These are phyloP conservation scores for Tiphia femorata DNA, from an alignment of 2,888 invertebrate species.

Conservation along the genomic window DNA sequence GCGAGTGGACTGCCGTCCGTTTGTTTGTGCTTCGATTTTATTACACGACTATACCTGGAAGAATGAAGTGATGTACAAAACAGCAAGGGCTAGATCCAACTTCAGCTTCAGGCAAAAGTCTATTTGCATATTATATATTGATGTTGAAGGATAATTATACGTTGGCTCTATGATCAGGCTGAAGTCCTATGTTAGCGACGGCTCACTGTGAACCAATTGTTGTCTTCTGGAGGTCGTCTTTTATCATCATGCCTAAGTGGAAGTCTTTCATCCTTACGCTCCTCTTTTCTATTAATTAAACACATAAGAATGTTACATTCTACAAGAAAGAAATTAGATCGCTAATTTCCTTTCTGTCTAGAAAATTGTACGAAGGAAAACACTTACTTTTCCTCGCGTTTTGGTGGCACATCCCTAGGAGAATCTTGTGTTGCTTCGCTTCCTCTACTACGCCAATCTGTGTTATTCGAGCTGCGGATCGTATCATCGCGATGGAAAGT, in stretches of 20 bases:
- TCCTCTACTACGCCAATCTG: slow-evolving; percentile 47
- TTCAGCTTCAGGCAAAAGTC: slow-evolving; percentile 29
- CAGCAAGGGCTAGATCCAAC: slow-evolving; percentile 24
- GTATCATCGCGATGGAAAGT: slow-evolving; percentile 63
- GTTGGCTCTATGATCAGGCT: slow-evolving; percentile 16
- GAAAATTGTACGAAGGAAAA: no score
- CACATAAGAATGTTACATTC: no score
- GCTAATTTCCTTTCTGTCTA: no score
- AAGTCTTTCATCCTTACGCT: slow-evolving; percentile 62
- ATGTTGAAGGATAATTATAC: slow-evolving; percentile 31
- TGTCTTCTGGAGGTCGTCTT: slow-evolving; percentile 69
- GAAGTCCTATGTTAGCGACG: slow-evolving; percentile 54
- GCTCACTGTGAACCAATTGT: slow-evolving; percentile 65
- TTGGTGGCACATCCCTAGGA: slow-evolving; percentile 28
- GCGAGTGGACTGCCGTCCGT: slow-evolving; percentile 7
- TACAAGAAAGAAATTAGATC: no score
- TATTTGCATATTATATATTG: slow-evolving; percentile 31
- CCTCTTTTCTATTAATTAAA: slow-evolving; percentile 48
- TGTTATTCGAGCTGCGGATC: slow-evolving; percentile 38
- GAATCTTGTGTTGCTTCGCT: slow-evolving; percentile 32
- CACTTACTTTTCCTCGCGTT: slow-evolving; percentile 39
- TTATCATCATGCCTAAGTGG: slow-evolving; percentile 48
- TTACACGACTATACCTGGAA: slow-evolving; percentile 11
- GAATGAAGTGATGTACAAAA: slow-evolving; percentile 33
- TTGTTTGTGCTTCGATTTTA: slow-evolving; percentile 11